phyloP scores from a whole-genome alignment of 2,888 invertebrate genomes.

The Acronicta psi region DNA sequence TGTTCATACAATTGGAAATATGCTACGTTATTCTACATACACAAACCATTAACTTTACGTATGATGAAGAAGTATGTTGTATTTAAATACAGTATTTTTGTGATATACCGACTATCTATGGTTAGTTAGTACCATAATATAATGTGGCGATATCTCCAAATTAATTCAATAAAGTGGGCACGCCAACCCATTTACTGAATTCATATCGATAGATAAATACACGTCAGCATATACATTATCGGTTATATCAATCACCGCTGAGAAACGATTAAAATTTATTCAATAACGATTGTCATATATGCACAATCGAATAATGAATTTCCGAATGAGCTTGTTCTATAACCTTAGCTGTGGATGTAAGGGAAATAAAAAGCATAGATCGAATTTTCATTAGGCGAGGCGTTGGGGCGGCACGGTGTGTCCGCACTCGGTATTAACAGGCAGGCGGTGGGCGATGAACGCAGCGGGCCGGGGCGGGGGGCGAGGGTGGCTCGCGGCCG shows the following conservation, averaged over 20 bases:
- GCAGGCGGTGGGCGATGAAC: conserved; percentile 49
- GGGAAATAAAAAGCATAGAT: conserved; percentile 80
- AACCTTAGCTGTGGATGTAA: conserved; percentile 68
- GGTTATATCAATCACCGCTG: conserved; percentile 28
- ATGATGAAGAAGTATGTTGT: too few species aligned
- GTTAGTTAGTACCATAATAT: too few species aligned
- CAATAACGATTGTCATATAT: conserved; percentile 26
- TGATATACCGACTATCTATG: too few species aligned
- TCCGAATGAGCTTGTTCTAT: conserved; percentile 69
- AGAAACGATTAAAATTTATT: conserved; percentile 38
- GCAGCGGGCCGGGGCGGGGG: conserved; percentile 45
- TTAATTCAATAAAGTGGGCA: background rate
- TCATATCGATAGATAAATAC: conserved; percentile 17
- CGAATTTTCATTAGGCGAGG: conserved; percentile 87
- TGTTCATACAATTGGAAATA: too few species aligned
- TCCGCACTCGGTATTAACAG: conserved; percentile 80
- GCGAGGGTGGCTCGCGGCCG: conserved; percentile 74
- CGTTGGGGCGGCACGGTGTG: conserved; percentile 85
- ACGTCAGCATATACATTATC: conserved; percentile 29
- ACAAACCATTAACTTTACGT: too few species aligned
- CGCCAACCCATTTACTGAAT: background rate
- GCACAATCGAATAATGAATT: conserved; percentile 59
- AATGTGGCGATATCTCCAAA: conserved; percentile 8
- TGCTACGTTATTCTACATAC: too few species aligned
- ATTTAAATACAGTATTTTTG: too few species aligned